Evolutionary conservation across 2,113 vertebrate genomes (phyloP).

Genomic region (Antigone vipio): DNA sequence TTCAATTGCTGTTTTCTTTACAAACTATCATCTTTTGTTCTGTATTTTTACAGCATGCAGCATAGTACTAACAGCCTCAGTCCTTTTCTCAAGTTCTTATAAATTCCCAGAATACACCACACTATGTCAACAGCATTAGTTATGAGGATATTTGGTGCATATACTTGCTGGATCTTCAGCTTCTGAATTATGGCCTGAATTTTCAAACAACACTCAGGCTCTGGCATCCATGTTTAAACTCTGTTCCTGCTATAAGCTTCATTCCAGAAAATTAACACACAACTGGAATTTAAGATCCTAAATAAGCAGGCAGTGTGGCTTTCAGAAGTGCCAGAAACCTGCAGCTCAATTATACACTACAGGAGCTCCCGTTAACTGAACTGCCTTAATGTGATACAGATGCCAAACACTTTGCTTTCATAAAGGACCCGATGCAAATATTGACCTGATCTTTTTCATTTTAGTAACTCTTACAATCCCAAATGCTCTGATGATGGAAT

Average conservation of each 20-base stretch:
- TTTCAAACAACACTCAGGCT: not conserved
- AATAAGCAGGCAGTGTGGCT: not conserved
- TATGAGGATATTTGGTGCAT: not conserved
- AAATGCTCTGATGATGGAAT: not conserved
- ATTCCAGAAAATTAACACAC: not conserved
- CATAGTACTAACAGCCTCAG: not conserved
- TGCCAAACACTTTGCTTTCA: not conserved
- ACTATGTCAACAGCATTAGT: not conserved
- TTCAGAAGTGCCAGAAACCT: not conserved
- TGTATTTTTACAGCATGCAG: not conserved
- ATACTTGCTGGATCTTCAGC: not conserved
- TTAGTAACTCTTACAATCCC: not conserved
- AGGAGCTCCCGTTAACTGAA: not conserved
- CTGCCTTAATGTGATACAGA: not conserved
- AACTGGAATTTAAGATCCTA: not conserved
- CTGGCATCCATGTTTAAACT: not conserved
- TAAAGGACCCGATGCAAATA: not conserved
- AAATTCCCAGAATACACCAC: not conserved
- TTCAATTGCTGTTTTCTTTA: not conserved
- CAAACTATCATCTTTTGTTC: not conserved
- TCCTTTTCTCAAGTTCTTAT: not conserved
- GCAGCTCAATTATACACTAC: not conserved
- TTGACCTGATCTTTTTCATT: not conserved
- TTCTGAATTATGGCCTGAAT: not conserved
- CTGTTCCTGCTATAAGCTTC: not conserved